Evolutionary conservation across 2,797 vertebrate genomes (phyloP), one percentile per base, ranked within the genome.

Genomic region (Parauchenoglanis punctatus): DNA sequence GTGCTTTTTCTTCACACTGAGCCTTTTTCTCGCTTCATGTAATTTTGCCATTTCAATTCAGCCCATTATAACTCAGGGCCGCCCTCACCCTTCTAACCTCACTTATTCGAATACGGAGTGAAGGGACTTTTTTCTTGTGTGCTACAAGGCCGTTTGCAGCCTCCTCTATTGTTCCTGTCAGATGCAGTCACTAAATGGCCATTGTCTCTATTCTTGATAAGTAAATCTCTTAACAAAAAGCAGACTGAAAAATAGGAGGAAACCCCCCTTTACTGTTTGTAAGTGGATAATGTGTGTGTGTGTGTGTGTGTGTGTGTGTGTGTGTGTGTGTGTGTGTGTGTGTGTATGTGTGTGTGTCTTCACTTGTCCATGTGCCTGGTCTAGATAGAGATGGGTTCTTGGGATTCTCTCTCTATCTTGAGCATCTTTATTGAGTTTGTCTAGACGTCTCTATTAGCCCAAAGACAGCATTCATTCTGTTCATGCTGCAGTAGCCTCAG

Each of bases 361-460:
- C 56, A 73, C 70, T 83, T 77, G 78, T 88, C 78, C 80, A 81
- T 82, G 81, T 89, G 92, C 92, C 92, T 89, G 81, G 85, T 89
- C 77, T 83, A 91, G 92, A 93, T 92, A 85, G 93, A 86, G 88
- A 87, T 70, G 83, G 13, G 78, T 90, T 93, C 93, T 89, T 88
- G 92, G 90, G 90, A 91, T 92, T 93, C 92, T 92, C 90, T 92
- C 94, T 95, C 95, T 95, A 73, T 35, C 89, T 40, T 81, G 83
- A 91, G 91, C 93, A 93, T 94, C 93, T 94, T 92, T 92, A 89
- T 87, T 94, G 92, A 93, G 95, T 94, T 91, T 93, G 95, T 96
- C 96, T 96, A 96, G 96, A 96, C 95, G 58, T 93, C 92, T 94
- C 92, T 94, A 94, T 95, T 96, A 96, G 91, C 89, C 87, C 88